Conservation (phyloP, 2,888 invertebrate species). For the Blera fallax region DNA sequence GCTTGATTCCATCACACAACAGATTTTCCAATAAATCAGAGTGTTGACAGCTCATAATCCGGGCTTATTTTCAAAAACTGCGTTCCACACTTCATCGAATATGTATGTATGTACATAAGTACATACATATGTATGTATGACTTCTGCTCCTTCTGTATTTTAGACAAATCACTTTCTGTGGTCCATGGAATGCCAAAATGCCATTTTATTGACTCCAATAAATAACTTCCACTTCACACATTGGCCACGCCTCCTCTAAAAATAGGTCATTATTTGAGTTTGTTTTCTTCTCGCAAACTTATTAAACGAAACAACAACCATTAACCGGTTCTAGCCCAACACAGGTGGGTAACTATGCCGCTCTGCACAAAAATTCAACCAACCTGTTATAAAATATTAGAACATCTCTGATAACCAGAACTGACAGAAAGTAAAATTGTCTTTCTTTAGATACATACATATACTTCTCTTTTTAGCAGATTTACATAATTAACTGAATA, state of each 20-base stretch:
- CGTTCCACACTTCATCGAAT: too few species aligned
- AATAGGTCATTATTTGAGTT: not conserved
- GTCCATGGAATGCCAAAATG: too few species aligned
- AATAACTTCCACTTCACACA: not conserved
- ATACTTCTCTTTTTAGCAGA: not conserved
- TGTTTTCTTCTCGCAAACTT: not conserved
- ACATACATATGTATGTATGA: too few species aligned
- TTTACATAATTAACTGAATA: slow-evolving; percentile 15
- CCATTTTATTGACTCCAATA: too few species aligned
- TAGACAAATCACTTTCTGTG: too few species aligned
- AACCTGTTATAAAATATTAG: not conserved
- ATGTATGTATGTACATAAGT: too few species aligned
- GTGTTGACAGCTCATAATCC: too few species aligned
- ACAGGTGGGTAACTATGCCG: not conserved
- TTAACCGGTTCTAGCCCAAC: not conserved
- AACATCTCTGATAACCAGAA: slow-evolving; percentile 3
- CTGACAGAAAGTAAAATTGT: slow-evolving; percentile 28
- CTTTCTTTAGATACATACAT: not conserved
- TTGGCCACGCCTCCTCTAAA: not conserved
- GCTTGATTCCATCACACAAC: too few species aligned
- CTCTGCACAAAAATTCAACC: not conserved
- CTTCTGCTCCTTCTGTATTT: too few species aligned
- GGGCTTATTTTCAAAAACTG: too few species aligned
- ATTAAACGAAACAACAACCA: not conserved
- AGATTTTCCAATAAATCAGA: too few species aligned